Conservation (phyloP, 1,140 invertebrate species). For the Spodoptera frugiperda region DNA sequence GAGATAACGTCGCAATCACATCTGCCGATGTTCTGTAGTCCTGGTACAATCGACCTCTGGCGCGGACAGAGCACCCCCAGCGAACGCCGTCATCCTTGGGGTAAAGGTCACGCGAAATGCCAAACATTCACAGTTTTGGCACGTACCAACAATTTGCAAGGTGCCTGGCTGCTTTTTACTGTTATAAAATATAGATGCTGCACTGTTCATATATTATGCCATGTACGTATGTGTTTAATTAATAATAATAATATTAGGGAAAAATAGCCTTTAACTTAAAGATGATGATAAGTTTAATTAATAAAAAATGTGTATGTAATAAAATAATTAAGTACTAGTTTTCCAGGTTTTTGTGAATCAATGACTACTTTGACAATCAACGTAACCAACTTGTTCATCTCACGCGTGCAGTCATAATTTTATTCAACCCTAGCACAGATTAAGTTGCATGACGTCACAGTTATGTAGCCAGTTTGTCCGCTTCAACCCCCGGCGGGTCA, state of each 20-base stretch:
- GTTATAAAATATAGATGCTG: neutral
- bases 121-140: conserved; percentile 57
- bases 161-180: neutral
- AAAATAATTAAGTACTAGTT: too few species aligned
- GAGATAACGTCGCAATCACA: conserved; percentile 5
- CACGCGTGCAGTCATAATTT: neutral
- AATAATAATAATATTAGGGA: too few species aligned
- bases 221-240: neutral
- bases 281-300: neutral
- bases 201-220: neutral
- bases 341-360: neutral
- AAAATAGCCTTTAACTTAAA: too few species aligned
- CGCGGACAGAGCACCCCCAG: conserved; percentile 58
- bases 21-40: conserved; percentile 57
- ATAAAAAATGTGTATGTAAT: neutral
- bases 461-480: conserved; percentile 22
- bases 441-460: conserved; percentile 9
- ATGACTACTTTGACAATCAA: neutral
- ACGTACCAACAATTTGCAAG: conserved; percentile 19
- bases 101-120: conserved; percentile 68
- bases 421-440: conserved; percentile 2
- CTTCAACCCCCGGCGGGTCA: conserved; percentile 26
- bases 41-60: conserved; percentile 80
- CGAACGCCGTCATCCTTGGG: conserved; percentile 54
- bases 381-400: neutral